Evolutionary conservation across 2,888 invertebrate genomes (phyloP), one percentile per base, ranked within the genome.

Genomic region (Microchrysa polita): DNA sequence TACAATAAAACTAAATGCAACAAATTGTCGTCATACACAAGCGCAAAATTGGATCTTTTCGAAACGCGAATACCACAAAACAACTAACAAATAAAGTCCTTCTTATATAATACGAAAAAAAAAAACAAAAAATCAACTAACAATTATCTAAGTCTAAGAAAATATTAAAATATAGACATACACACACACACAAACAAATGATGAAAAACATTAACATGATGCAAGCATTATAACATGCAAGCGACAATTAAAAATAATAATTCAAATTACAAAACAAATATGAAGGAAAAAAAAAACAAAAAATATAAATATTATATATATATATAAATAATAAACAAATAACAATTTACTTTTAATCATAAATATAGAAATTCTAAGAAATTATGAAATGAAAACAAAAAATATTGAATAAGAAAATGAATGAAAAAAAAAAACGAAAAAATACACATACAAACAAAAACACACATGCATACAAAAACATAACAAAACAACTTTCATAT

Each of bases 11-110:
- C 52, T 71, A 42, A 59, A 59, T 20, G 52, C 34, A 65, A 67
- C 52, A 53, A 42, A 75, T 67, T 75, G 75, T 75, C 75, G 75
- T 75, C 75, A 75, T 75, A 75, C 75, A 75, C 75, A 75, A 74
- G 65, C 52, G 69, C 65, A 65, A 59, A 72, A 61, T 42, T 14
- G 18, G 57, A 74, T 14, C 27, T 18, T 55, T 55, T 60, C 53
- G 48, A 74, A 55, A 74, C 59, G 57, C 61, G 48, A 61, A 61
- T 55, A 74, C 67, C 48, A 74, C 67, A 69, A 74, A 73, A 72
- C 57, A 60, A 44, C n/a, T n/a, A 53, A 63, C 42, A 34, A 72
- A 72, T 74, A 59, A 48, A 65, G 44, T 59, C 52, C 23, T 57
- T 61, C 34, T 74, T 60, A 63, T 52, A 74, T 63, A 52, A 71